A percentile compares a stretch with the other conserved stretches of the same genome.
Conservation (phyloP, 1,140 invertebrate genomes). For the Spodoptera litura region DNA sequence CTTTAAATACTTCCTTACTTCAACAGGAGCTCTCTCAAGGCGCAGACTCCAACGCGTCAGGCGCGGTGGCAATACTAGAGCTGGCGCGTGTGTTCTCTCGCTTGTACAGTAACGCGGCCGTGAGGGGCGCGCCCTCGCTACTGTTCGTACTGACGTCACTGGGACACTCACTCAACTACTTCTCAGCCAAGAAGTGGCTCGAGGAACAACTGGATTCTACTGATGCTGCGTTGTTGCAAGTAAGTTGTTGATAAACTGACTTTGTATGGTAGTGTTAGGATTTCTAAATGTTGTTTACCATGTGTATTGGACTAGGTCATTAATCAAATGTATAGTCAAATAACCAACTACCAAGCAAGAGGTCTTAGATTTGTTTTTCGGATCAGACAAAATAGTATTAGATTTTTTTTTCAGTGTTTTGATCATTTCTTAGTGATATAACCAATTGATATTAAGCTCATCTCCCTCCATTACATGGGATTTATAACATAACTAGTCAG, state of each 20-base stretch:
- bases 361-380: too few species aligned
- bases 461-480: too few species aligned
- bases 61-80: conserved; percentile 95
- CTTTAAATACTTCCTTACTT: conserved; percentile 3
- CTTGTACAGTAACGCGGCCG: conserved; percentile 93
- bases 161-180: conserved; percentile 97
- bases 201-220: conserved; percentile 95
- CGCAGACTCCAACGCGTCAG: conserved; percentile 97
- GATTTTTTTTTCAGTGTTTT: too few species aligned
- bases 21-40: conserved; percentile 92
- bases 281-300: too few species aligned
- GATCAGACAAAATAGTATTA: too few species aligned
- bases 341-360: too few species aligned
- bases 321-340: too few species aligned
- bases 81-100: conserved; percentile 95
- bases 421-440: too few species aligned
- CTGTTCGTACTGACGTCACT: conserved; percentile 96
- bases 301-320: too few species aligned
- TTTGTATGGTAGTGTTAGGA: too few species aligned
- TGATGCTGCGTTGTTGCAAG: conserved; percentile 91
- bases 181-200: conserved; percentile 98
- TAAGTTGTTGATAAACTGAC: conserved; percentile 70
- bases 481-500: too few species aligned
- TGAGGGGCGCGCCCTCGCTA: conserved; percentile 94
- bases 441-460: too few species aligned